Conservation (phyloP, 2,888 invertebrate species). For the Polia nebulosa region DNA sequence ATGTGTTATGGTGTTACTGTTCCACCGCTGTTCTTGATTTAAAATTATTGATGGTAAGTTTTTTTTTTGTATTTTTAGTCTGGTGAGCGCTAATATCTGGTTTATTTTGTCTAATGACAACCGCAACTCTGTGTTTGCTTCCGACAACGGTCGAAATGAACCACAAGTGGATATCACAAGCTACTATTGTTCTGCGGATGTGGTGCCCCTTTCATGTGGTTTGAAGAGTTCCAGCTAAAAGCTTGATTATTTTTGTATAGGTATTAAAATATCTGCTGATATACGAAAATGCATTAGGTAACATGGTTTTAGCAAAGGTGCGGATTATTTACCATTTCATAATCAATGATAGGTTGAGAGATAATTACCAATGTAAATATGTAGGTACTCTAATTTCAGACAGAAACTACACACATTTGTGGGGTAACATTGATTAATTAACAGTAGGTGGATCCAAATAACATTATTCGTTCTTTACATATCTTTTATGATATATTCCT, state of each 20-base stretch:
- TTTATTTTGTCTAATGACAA: constrained; percentile 12
- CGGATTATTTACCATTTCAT: constrained; percentile 7
- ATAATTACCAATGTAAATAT: constrained; percentile 45
- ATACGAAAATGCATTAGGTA: not conserved
- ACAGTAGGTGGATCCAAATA: constrained; percentile 28
- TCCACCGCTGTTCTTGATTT: not conserved
- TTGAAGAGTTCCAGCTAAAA: constrained; percentile 13
- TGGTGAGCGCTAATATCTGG: constrained; percentile 10
- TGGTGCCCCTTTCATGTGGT: constrained; percentile 42
- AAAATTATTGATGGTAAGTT: not conserved
- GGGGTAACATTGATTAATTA: constrained; percentile 47
- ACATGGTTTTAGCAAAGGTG: not conserved
- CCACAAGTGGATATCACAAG: constrained; percentile 44
- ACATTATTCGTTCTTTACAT: constrained; percentile 32
- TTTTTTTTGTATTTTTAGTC: not conserved
- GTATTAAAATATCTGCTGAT: not conserved
- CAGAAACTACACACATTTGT: constrained; percentile 45
- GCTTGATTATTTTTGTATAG: constrained; percentile 11
- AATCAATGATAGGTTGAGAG: constrained; percentile 15
- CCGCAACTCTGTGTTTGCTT: constrained; percentile 43
- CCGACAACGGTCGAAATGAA: constrained; percentile 32
- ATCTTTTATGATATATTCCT: constrained; percentile 7
- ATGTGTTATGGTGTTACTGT: not conserved
- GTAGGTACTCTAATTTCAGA: constrained; percentile 44
- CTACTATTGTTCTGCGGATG: constrained; percentile 42